Percentiles rank a stretch among this genome's conserved stretches.
Conservation (phyloP, 2,113 vertebrate species). For the Psittacula cyanocephala region DNA sequence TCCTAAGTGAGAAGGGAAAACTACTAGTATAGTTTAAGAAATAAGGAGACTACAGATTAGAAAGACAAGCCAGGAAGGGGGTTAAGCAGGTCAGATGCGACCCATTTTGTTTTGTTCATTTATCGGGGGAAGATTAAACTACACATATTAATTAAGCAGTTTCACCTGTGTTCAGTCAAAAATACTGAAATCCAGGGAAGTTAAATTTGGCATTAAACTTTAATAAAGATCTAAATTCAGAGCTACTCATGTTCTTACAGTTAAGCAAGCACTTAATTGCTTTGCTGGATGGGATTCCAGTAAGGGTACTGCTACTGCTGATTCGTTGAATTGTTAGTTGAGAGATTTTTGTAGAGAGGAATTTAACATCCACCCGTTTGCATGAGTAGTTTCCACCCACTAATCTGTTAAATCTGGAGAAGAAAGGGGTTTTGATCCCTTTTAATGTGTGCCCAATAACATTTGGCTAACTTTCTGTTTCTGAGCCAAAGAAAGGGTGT, state of each 20-base stretch:
- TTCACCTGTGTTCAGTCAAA: neutral
- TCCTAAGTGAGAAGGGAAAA: neutral
- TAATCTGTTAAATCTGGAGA: neutral
- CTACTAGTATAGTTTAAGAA: neutral
- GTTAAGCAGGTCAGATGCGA: neutral
- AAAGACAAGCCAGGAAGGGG: neutral
- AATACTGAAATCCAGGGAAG: neutral
- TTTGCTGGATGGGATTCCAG: neutral
- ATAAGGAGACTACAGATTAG: neutral
- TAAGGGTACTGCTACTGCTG: neutral
- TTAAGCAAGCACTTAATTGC: slow-evolving; percentile 1
- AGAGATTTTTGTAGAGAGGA: neutral
- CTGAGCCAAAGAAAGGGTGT: neutral
- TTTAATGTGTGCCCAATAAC: neutral
- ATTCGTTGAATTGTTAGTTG: neutral
- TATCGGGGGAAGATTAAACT: neutral
- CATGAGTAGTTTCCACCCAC: neutral
- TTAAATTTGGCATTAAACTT: slow-evolving; percentile 6
- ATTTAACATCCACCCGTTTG: neutral
- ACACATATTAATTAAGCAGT: neutral
- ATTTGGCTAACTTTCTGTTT: neutral
- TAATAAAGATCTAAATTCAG: neutral
- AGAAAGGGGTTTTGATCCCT: neutral
- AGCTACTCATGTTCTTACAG: neutral
- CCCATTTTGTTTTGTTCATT: neutral